Base-by-base conservation (phyloP, 2,888 invertebrate genomes). In the Protula sp. region DNA sequence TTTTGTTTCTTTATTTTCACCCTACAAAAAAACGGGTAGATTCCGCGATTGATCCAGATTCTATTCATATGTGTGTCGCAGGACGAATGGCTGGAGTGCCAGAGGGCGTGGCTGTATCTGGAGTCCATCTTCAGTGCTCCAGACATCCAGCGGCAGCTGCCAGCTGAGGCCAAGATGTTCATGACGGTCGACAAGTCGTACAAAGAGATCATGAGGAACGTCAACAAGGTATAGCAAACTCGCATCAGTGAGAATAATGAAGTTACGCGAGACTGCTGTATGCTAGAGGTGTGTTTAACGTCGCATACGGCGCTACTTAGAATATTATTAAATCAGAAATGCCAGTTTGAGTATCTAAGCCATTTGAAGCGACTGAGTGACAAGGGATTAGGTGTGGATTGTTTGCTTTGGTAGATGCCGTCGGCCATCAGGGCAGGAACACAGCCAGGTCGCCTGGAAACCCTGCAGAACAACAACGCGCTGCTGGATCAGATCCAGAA, bases 401-500 rank as follows among this genome's bases (percentile, higher is more conserved):
- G n/a, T n/a, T n/a, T n/a, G n/a, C n/a, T 90, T 1, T 87, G 88
- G 30, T 91, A 91, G 83, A 77, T 81, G 24, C 81, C 92, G 0
- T 78, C 91, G 31, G 93, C 92, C 0, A 85, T 94, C 84, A 87
- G 90, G 65, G 88, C 89, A 0, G 89, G 89, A 58, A 62, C 63
- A 5, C 59, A 61, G 64, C 86, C 87, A 69, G 77, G 78, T 54
- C 88, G 78, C 48, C 65, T 80, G 59, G 79, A 79, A 62, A 76
- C 77, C 3, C 74, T 80, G 67, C 77, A 78, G 71, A 77, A 78
- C 66, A 79, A 78, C 71, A 93, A 92, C 77, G 85, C 85, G 47
- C 85, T 91, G 72, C 80, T 94, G 55, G 94, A 94, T 71, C 88
- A 91, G 79, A 92, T 94, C 48, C 88, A 91, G 84, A 91, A 92